Conservation (phyloP, 1,140 invertebrate genomes). For the Cyclina sinensis region DNA sequence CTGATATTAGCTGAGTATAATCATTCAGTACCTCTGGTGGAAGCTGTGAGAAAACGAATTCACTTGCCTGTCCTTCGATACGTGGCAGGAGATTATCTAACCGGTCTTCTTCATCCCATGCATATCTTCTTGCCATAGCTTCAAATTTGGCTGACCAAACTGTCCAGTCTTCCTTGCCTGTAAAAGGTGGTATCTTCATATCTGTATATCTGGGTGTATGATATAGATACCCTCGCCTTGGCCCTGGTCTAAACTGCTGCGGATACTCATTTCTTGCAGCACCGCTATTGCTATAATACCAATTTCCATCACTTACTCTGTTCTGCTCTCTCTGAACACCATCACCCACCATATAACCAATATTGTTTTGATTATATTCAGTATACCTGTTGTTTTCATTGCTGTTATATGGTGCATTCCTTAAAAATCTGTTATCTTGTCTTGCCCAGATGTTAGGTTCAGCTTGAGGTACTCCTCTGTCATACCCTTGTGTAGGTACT, state of each 20-base stretch:
- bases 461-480: too few species aligned
- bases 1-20: neutral
- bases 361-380: too few species aligned
- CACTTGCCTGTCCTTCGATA: constrained; percentile 6
- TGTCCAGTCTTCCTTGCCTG: constrained; percentile 14
- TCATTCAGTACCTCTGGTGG: neutral
- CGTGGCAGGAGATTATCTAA: constrained; percentile 24
- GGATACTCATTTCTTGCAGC: too few species aligned
- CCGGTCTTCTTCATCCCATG: neutral
- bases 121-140: neutral
- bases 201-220: neutral
- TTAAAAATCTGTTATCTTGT: too few species aligned
- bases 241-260: neutral
- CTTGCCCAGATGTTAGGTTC: too few species aligned
- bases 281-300: too few species aligned
- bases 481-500: too few species aligned
- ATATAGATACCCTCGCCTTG: neutral
- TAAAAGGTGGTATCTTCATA: constrained; percentile 36
- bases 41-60: constrained; percentile 46
- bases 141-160: constrained; percentile 31
- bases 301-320: too few species aligned
- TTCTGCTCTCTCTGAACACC: too few species aligned
- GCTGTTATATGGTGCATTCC: neutral
- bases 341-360: too few species aligned
- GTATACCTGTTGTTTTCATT: too few species aligned